Conservation (phyloP, 2,113 vertebrate genomes). For the Lethenteron camtschaticum region DNA sequence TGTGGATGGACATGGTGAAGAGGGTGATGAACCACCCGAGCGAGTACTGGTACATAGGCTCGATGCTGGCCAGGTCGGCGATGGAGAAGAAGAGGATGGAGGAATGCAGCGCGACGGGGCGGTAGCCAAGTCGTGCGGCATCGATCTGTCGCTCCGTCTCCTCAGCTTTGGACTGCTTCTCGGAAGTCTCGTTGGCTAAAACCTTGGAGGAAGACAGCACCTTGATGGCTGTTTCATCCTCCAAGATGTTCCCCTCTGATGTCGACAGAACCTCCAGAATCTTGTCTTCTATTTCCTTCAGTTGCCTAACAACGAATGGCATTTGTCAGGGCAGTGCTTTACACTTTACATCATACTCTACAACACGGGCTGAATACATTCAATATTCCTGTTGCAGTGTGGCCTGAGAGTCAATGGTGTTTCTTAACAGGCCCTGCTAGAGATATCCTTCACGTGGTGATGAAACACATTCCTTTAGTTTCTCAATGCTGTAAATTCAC, state of each 20-base stretch:
- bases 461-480: too few species aligned
- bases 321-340: not conserved
- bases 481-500: too few species aligned
- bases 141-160: constrained; percentile 56
- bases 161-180: constrained; percentile 61
- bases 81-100: constrained; percentile 64
- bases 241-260: constrained; percentile 75
- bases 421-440: too few species aligned
- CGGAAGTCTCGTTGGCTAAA: constrained; percentile 51
- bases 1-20: constrained; percentile 50
- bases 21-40: constrained; percentile 70
- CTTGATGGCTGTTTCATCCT: constrained; percentile 57
- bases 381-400: too few species aligned
- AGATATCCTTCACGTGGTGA: too few species aligned
- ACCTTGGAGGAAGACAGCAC: constrained; percentile 59
- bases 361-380: not conserved
- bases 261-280: constrained; percentile 62
- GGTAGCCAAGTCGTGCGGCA: constrained; percentile 43
- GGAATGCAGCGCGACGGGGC: constrained; percentile 41
- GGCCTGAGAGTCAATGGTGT: too few species aligned
- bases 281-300: constrained; percentile 73
- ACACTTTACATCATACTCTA: constrained; percentile 2
- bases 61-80: constrained; percentile 57
- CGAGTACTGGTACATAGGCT: constrained; percentile 78
- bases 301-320: constrained; percentile 24